These are phyloP conservation scores for Aphis gossypii DNA, from an alignment of 1,140 invertebrate genomes.

Conservation along the genomic window DNA sequence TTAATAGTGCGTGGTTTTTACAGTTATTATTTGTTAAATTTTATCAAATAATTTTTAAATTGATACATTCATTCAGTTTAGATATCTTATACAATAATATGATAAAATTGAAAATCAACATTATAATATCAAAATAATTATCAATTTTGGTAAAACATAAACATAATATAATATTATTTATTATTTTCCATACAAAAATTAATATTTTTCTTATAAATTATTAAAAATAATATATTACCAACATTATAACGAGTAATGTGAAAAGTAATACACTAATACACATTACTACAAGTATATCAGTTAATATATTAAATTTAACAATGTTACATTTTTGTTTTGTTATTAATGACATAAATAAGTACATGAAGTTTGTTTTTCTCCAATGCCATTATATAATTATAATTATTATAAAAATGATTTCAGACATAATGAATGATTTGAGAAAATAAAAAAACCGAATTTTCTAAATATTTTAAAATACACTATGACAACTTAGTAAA, in stretches of 20 bases:
- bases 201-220: background rate
- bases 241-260: background rate
- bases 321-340: background rate
- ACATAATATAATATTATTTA: background rate
- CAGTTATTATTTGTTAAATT: background rate
- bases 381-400: background rate
- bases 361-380: background rate
- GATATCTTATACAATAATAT: background rate
- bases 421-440: background rate
- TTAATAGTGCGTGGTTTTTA: background rate
- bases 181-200: conserved; percentile 1
- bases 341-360: background rate
- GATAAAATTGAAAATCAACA: conserved; percentile 9
- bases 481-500: background rate
- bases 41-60: background rate
- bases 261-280: background rate
- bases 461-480: background rate
- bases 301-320: conserved; percentile 17
- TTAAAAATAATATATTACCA: conserved; percentile 1
- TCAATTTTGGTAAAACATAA: conserved; percentile 18
- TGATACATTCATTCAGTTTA: background rate
- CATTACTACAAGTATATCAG: conserved; percentile 10
- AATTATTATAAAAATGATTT: background rate
- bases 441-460: background rate
- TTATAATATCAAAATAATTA: background rate